A percentile compares a stretch with the other conserved stretches of the same genome.
phyloP scores from a whole-genome alignment of 2,797 vertebrate species.

The Clarias laeviceps region DNA sequence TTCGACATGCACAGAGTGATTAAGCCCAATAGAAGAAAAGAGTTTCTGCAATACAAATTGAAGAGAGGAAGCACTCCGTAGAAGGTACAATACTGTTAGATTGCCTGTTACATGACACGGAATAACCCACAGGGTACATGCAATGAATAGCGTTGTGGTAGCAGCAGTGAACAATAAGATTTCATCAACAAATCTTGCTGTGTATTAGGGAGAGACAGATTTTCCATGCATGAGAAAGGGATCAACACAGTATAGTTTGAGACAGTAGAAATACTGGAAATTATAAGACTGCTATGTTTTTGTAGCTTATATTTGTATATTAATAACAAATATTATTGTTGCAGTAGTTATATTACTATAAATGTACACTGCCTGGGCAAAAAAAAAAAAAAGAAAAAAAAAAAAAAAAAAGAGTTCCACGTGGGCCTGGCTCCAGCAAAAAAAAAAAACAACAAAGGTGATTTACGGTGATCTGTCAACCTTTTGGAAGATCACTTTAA shows the following conservation, averaged over 20 bases:
- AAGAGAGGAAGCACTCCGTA: neutral
- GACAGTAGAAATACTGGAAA: neutral
- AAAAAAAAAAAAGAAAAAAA: no score
- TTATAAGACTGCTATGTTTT: neutral
- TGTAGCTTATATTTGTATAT: neutral
- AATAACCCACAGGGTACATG: neutral
- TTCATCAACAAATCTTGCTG: neutral
- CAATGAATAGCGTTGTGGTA: neutral
- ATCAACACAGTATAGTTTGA: neutral
- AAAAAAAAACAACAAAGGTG: no score
- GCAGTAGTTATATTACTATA: no score
- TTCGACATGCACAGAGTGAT: no score
- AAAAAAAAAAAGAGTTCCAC: no score
- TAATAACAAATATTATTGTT: no score
- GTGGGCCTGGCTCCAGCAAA: no score
- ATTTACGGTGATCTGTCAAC: no score
- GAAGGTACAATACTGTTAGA: no score
- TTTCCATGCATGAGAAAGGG: neutral
- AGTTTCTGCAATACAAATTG: neutral
- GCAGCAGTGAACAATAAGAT: neutral
- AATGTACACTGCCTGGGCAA: no score
- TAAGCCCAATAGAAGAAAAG: neutral
- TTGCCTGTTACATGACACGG: no score
- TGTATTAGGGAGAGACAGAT: neutral
- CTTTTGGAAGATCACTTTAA: no score